These are phyloP conservation scores for Caenorhabditis brenneri DNA, from an alignment of 1,140 invertebrate species.

Conservation along the genomic window DNA sequence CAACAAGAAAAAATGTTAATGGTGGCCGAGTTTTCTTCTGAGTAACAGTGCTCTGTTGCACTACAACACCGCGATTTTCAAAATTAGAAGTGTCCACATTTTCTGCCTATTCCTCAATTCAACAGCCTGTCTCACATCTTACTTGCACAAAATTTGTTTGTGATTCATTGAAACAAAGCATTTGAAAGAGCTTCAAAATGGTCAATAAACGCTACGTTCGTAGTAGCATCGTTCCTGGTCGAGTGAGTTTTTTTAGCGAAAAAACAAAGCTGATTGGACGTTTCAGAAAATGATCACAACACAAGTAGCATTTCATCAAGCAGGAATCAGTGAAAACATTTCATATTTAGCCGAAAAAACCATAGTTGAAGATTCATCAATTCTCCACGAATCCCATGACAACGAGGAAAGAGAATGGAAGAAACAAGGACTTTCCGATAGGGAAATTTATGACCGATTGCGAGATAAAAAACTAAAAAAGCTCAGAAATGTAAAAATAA, in stretches of 20 bases:
- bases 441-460: neutral
- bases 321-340: neutral
- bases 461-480: neutral
- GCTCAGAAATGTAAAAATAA: too few relatives aligned
- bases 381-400: neutral
- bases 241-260: neutral
- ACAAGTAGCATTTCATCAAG: neutral
- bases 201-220: neutral
- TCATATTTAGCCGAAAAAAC: neutral
- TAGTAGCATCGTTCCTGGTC: conserved; percentile 6
- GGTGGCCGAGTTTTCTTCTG: too few relatives aligned
- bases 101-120: too few relatives aligned
- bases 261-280: too few relatives aligned
- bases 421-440: neutral
- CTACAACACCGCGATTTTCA: too few relatives aligned
- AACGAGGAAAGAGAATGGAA: neutral
- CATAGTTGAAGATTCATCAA: neutral
- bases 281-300: conserved; percentile 12
- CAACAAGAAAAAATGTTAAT: too few relatives aligned
- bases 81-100: too few relatives aligned
- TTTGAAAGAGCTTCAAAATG: neutral
- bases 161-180: too few relatives aligned
- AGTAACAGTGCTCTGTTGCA: too few relatives aligned
- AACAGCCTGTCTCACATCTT: too few relatives aligned
- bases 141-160: too few relatives aligned